Percentiles rank a stretch among this genome's conserved stretches.
Conservation (phyloP, 1,140 invertebrate genomes). For the Brachionus plicatilis region DNA sequence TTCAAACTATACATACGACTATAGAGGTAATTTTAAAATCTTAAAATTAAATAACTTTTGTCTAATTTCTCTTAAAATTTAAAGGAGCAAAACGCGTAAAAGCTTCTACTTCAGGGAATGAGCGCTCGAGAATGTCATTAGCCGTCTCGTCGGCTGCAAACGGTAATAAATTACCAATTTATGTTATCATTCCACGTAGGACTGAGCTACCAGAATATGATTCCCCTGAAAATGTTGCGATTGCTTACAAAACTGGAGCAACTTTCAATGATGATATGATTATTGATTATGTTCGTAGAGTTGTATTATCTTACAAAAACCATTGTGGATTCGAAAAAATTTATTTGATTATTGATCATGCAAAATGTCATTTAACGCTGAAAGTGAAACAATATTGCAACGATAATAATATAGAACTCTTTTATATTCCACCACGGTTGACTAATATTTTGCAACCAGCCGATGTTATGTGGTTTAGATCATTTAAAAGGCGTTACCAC, state of each 20-base stretch:
- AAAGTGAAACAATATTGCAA: neutral
- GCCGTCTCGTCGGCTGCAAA: neutral
- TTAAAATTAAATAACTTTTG: neutral
- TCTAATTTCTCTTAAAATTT: neutral
- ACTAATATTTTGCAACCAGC: neutral
- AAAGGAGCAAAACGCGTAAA: neutral
- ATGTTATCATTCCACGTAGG: neutral
- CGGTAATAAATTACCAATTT: slow-evolving; percentile 2
- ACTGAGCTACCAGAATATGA: neutral
- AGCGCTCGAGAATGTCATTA: neutral
- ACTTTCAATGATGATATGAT: neutral
- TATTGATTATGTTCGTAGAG: neutral
- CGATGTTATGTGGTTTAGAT: slow-evolving; percentile 1
- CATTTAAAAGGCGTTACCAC: neutral
- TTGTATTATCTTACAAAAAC: neutral
- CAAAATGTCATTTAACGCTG: neutral
- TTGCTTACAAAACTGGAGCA: neutral
- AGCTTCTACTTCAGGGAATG: neutral
- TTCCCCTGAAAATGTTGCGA: neutral
- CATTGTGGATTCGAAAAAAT: neutral
- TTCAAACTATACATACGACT: neutral
- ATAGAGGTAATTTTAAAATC: neutral
- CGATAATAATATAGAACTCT: neutral
- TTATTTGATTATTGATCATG: neutral
- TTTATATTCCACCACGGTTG: neutral